phyloP scores from a whole-genome alignment of 2,888 invertebrate genomes.

The Argynnis bischoffii region DNA sequence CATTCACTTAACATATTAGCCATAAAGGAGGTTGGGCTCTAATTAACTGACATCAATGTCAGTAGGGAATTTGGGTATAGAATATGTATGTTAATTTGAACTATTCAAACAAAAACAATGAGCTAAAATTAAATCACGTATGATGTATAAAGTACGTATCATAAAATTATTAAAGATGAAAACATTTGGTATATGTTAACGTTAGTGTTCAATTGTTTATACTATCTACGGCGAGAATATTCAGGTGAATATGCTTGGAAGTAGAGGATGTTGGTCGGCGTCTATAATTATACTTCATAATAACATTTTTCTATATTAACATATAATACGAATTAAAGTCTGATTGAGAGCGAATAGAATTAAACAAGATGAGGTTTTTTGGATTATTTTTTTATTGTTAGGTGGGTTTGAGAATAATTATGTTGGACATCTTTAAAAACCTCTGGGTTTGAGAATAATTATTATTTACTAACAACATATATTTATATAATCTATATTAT shows the following conservation, averaged over 20 bases:
- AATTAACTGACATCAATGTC: conserved; percentile 58
- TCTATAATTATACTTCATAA: conserved; percentile 23
- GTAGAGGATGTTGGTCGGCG: conserved; percentile 23
- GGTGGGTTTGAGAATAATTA: no score
- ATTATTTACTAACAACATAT: no score
- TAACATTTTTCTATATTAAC: conserved; percentile 6
- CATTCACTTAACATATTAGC: conserved; percentile 41
- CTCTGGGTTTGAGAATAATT: no score
- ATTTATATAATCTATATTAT: no score
- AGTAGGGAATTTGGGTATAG: conserved; percentile 30
- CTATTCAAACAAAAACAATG: conserved; percentile 31
- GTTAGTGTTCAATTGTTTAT: conserved; percentile 36
- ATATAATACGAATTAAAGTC: no score
- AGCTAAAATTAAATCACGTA: conserved; percentile 35
- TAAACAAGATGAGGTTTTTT: no score
- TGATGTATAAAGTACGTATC: conserved; percentile 27
- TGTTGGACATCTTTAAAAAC: no score
- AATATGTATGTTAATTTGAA: conserved; percentile 26
- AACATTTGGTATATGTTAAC: conserved; percentile 40
- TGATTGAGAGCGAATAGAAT: background rate
- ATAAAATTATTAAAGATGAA: conserved; percentile 40
- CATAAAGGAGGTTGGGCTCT: conserved; percentile 57
- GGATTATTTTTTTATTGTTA: no score
- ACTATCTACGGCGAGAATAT: conserved; percentile 28
- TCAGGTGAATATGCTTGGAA: conserved; percentile 25